Evolutionary conservation across 2,888 invertebrate species (phyloP).

Genomic region (Nephrotoma flavescens): DNA sequence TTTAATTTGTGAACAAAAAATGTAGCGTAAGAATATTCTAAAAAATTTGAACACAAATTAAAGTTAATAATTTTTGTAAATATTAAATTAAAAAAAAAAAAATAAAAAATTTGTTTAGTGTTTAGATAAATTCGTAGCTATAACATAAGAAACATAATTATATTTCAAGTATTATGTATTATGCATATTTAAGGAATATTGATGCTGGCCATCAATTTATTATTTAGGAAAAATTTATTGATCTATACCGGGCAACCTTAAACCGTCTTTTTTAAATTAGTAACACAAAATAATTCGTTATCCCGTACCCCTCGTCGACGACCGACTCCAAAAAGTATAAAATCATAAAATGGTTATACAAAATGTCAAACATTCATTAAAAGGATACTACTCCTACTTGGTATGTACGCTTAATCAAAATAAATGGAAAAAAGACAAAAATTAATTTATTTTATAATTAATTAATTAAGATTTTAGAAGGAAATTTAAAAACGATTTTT

Average conservation of each 20-base stretch:
- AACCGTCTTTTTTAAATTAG: background rate
- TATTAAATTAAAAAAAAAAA: background rate
- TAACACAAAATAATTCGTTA: background rate
- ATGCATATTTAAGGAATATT: background rate
- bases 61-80: background rate
- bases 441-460: background rate
- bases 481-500: background rate
- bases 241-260: background rate
- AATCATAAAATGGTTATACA: background rate
- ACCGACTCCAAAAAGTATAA: background rate
- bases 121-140: background rate
- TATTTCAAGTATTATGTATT: background rate
- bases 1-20: background rate
- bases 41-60: background rate
- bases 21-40: conserved; percentile 4
- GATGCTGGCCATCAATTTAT: background rate
- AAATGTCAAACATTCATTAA: background rate
- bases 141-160: no score
- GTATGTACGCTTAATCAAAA: background rate
- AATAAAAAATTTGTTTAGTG: background rate
- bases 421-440: background rate
- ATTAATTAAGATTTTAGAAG: background rate
- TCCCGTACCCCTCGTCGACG: background rate
- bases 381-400: background rate
- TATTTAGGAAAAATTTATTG: background rate